These are phyloP conservation scores for Heterodera schachtii DNA, from an alignment of 1,140 invertebrate genomes.

Conservation along the genomic window DNA sequence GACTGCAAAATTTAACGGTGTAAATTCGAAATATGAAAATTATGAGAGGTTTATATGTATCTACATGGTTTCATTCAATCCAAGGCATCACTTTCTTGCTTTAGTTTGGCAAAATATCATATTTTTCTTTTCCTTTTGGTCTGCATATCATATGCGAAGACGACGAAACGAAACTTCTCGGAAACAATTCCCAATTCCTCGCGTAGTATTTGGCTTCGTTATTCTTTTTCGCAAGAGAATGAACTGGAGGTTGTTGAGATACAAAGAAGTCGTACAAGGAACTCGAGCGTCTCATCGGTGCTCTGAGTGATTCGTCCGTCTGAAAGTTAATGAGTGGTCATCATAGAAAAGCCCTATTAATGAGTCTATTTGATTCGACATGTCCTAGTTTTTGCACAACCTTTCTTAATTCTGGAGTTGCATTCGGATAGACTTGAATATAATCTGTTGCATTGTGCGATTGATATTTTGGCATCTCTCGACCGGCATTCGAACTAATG, in stretches of 20 bases:
- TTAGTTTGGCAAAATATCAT: too few species aligned
- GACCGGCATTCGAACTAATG: slow-evolving; percentile 5
- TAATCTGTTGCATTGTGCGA: slow-evolving; percentile 25
- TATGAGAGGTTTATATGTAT: too few species aligned
- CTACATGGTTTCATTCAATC: too few species aligned
- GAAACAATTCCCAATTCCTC: slow-evolving; percentile 1
- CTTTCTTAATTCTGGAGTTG: slow-evolving; percentile 27
- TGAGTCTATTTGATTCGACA: not conserved
- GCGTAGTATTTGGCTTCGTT: slow-evolving; percentile 20
- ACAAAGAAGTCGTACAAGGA: slow-evolving; percentile 21
- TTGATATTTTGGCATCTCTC: not conserved
- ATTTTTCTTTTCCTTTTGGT: not conserved
- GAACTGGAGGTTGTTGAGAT: not conserved
- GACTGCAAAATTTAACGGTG: too few species aligned
- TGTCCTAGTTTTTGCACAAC: not conserved
- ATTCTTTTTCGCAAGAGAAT: not conserved
- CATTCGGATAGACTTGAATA: slow-evolving; percentile 30
- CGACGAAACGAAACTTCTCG: not conserved
- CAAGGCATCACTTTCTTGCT: too few species aligned
- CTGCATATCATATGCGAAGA: not conserved
- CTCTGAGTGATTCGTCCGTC: not conserved
- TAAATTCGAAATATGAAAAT: too few species aligned
- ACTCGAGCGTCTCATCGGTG: slow-evolving; percentile 22
- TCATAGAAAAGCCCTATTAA: too few species aligned
- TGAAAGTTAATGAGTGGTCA: not conserved